Evolutionary conservation across 2,888 invertebrate genomes (phyloP).

Genomic region (Lacanobia wlatinum): DNA sequence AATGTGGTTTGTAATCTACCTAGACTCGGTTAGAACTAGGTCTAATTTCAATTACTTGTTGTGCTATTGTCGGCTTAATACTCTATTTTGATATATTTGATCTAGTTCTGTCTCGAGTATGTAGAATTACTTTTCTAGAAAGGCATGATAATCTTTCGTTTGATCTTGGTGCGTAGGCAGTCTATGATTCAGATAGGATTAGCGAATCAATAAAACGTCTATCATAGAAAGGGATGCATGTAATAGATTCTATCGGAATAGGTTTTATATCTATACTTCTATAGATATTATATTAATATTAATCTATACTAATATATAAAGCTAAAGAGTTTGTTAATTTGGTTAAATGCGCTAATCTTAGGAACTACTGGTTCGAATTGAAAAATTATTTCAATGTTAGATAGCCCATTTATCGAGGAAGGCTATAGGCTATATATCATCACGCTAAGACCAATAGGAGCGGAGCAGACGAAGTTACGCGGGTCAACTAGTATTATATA

Average conservation of each 20-base stretch:
- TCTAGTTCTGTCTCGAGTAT: background rate
- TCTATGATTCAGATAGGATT: background rate
- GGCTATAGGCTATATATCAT: too few species aligned
- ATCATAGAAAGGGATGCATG: background rate
- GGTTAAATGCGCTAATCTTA: too few species aligned
- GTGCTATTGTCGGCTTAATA: background rate
- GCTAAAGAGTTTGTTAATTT: too few species aligned
- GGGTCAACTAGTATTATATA: too few species aligned
- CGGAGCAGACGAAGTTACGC: too few species aligned
- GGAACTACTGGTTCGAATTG: too few species aligned
- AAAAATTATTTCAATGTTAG: too few species aligned
- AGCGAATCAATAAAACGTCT: constrained; percentile 14
- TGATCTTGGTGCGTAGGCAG: constrained; percentile 24
- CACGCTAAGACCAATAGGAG: too few species aligned
- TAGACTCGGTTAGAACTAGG: background rate
- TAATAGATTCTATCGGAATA: constrained; percentile 2
- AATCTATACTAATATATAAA: too few species aligned
- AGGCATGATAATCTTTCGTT: constrained; percentile 14
- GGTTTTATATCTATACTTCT: background rate
- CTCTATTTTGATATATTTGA: background rate
- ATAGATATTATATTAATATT: too few species aligned
- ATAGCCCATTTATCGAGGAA: too few species aligned
- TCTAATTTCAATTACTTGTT: background rate
- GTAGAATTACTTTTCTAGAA: background rate
- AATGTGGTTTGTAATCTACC: too few species aligned